These are phyloP conservation scores for Toxonevra muliebris DNA, from an alignment of 2,888 invertebrate genomes.

Conservation along the genomic window DNA sequence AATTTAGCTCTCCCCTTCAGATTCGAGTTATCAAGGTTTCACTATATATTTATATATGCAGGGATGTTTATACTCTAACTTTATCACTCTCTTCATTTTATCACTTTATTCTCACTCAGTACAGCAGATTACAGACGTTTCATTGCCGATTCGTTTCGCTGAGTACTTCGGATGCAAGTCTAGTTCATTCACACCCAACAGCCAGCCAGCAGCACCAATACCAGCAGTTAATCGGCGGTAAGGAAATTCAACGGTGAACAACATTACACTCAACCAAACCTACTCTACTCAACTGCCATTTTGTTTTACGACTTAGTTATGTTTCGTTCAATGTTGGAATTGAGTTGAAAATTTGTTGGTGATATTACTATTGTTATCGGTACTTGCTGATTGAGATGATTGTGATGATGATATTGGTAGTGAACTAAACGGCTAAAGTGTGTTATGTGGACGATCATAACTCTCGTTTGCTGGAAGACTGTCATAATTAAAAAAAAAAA, in stretches of 20 bases:
- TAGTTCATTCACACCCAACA: constrained; percentile 50
- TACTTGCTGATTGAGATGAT: constrained; percentile 2
- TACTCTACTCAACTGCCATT: constrained; percentile 60
- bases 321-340: constrained; percentile 9
- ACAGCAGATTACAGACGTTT: no score
- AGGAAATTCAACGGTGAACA: constrained; percentile 13
- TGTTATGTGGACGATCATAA: no score
- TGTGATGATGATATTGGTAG: not conserved
- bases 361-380: constrained; percentile 13
- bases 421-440: no score
- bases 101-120: constrained; percentile 17
- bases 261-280: constrained; percentile 12
- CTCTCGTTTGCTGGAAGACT: no score
- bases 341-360: not conserved
- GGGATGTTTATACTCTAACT: no score
- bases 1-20: no score
- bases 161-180: constrained; percentile 26
- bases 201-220: constrained; percentile 25
- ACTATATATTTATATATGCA: no score
- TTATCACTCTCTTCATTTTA: constrained; percentile 18
- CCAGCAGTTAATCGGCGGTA: not conserved
- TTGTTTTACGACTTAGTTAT: constrained; percentile 52
- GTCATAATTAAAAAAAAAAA: no score
- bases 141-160: constrained; percentile 33
- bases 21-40: no score